Conservation (phyloP, 2,797 vertebrate genomes). For the Apogon hyalosoma region DNA sequence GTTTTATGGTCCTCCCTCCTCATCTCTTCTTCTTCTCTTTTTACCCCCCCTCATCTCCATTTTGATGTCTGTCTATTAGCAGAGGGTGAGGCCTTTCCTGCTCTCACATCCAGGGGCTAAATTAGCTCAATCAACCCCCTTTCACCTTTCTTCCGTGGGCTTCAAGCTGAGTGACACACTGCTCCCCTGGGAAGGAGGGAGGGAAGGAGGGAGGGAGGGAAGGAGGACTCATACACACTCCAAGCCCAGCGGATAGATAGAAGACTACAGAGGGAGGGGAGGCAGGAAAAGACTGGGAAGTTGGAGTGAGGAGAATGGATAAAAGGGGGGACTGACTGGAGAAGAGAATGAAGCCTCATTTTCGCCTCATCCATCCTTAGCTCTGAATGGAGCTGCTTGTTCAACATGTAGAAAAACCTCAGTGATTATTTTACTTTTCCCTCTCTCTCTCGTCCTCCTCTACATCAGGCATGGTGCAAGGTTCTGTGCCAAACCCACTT, state of each 20-base stretch:
- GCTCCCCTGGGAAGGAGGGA: conserved; percentile 68
- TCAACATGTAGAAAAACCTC: conserved; percentile 44
- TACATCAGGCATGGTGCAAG: conserved; percentile 4
- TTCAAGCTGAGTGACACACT: conserved; percentile 80
- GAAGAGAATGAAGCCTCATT: conserved; percentile 33
- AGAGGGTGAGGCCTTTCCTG: conserved; percentile 82
- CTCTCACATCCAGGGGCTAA: conserved; percentile 85
- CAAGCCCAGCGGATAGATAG: conserved; percentile 43
- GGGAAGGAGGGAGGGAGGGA: conserved; percentile 66
- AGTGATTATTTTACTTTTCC: conserved; percentile 55
- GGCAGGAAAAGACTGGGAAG: conserved; percentile 23
- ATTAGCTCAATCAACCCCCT: conserved; percentile 87
- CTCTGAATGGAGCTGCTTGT: conserved; percentile 34
- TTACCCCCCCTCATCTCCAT: conserved; percentile 77
- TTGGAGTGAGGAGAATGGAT: conserved; percentile 37
- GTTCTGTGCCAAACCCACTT: conserved; percentile 41
- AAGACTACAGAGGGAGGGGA: conserved; percentile 29
- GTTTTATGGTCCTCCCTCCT: conserved; percentile 74
- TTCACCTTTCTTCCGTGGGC: conserved; percentile 80
- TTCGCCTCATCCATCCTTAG: background rate
- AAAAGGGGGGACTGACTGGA: conserved; percentile 34
- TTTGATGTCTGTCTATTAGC: conserved; percentile 88
- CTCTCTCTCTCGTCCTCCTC: conserved; percentile 18
- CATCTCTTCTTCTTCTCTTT: conserved; percentile 46
- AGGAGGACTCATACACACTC: conserved; percentile 22